Evolutionary conservation across 2,888 invertebrate species (phyloP).

Genomic region (Dryomyza anilis): DNA sequence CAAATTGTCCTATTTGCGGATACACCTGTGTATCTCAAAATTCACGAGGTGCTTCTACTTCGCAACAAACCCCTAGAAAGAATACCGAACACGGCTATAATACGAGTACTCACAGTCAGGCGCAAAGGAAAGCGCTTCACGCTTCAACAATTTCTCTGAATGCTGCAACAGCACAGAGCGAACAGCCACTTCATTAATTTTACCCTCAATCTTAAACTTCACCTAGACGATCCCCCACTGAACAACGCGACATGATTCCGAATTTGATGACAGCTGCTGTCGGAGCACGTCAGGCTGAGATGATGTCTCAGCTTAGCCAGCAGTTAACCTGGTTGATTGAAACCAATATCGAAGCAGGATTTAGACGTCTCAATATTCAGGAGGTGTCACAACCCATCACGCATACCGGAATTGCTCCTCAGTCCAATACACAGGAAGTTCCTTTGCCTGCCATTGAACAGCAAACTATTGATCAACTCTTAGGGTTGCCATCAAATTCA

Average conservation of each 20-base stretch:
- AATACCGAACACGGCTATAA: no score
- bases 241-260: not conserved
- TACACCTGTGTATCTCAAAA: no score
- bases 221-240: not conserved
- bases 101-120: no score
- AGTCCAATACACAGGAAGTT: not conserved
- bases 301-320: not conserved
- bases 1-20: no score
- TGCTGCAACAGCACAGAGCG: no score
- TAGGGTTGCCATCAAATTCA: not conserved
- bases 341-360: not conserved
- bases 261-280: not conserved
- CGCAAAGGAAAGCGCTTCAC: no score
- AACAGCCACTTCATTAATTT: no score
- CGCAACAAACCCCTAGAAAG: no score
- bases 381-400: not conserved
- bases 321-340: not conserved
- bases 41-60: no score
- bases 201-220: no score
- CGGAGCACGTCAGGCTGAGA: not conserved
- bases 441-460: conserved; percentile 7
- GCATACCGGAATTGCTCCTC: not conserved
- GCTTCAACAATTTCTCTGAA: no score
- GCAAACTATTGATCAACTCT: not conserved
- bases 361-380: not conserved